Evolutionary conservation across 2,888 invertebrate genomes (phyloP), one percentile per base, ranked within the genome.

Genomic region (Melanotus villosus): DNA sequence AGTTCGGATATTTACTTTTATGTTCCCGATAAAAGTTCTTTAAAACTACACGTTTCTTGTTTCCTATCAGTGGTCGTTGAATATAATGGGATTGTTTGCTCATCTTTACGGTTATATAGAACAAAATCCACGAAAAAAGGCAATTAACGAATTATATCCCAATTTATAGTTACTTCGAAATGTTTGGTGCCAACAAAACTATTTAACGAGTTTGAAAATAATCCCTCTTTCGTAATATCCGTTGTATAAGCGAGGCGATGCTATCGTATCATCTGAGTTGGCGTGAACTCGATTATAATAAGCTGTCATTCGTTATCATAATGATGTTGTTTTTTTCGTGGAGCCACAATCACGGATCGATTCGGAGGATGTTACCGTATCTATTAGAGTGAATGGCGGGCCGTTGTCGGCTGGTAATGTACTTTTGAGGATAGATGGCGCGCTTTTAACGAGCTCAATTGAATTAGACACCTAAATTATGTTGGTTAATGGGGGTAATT

Each of bases 391-490:
- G 60, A 70, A 62, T 70, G 63, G 70, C 65, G 73, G 72, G 68
- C 72, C 75, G 75, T 73, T 73, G 72, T 73, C 72, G 73, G 74
- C 73, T 72, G 72, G 72, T 80, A 80, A 80, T 78, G 80, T 75
- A 77, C 79, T 79, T 80, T 80, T 78, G 77, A 78, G 79, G 77
- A 81, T 80, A 78, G 80, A 80, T 78, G 78, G 77, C 72, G 72
- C 70, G 77, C 77, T 77, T 79, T 79, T 80, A 80, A 81, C 79
- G 80, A 81, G 75, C 78, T 63, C 80, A 80, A 81, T 81, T 80
- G 81, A 81, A 81, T 81, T 80, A 81, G 80, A 79, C 79, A 79
- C 80, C 80, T 81, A 80, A 81, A 81, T 80, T 81, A 81, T 81
- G 79, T 80, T 78, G 78, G 78, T 76, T 81, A 80, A 80, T 80